A percentile compares a stretch with the other conserved stretches of the same genome.
These are phyloP conservation scores for Rhynchopsitta pachyrhyncha DNA, from an alignment of 2,113 vertebrate genomes.

Conservation along the genomic window DNA sequence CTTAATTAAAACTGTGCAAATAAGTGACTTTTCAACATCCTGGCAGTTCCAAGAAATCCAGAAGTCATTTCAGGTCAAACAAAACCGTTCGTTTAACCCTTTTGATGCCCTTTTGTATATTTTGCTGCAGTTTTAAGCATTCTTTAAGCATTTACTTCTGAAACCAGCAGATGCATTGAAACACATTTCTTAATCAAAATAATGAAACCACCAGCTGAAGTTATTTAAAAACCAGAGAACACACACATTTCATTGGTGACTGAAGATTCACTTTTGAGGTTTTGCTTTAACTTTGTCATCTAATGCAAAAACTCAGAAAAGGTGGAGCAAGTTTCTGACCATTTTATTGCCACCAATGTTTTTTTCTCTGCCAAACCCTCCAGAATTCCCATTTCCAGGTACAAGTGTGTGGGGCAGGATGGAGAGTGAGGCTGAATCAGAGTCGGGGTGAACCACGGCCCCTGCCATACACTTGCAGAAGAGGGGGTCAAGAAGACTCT, in stretches of 20 bases:
- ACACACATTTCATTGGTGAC: neutral
- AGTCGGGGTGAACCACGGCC: rapidly evolving
- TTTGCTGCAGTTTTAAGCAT: neutral
- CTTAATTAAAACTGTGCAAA: slow-evolving; percentile 39
- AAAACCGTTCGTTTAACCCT: neutral
- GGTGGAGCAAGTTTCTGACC: neutral
- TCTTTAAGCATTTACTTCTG: neutral
- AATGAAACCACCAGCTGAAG: neutral
- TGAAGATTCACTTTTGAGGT: neutral
- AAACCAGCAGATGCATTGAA: neutral
- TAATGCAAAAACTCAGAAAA: neutral
- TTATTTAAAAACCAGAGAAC: neutral
- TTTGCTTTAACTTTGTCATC: neutral
- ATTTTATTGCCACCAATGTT: neutral
- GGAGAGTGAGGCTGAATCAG: neutral
- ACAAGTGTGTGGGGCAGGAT: rapidly evolving
- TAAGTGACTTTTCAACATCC: slow-evolving; percentile 13
- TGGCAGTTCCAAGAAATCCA: slow-evolving; percentile 8
- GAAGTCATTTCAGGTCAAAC: slow-evolving; percentile 17
- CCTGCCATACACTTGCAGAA: neutral
- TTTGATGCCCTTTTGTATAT: neutral
- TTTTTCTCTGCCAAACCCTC: neutral
- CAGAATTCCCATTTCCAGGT: neutral
- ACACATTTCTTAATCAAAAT: neutral
- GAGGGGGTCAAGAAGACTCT: neutral